Evolutionary conservation across 2,113 vertebrate genomes (phyloP), one percentile per base, ranked within the genome.

Genomic region (Cervus canadensis): DNA sequence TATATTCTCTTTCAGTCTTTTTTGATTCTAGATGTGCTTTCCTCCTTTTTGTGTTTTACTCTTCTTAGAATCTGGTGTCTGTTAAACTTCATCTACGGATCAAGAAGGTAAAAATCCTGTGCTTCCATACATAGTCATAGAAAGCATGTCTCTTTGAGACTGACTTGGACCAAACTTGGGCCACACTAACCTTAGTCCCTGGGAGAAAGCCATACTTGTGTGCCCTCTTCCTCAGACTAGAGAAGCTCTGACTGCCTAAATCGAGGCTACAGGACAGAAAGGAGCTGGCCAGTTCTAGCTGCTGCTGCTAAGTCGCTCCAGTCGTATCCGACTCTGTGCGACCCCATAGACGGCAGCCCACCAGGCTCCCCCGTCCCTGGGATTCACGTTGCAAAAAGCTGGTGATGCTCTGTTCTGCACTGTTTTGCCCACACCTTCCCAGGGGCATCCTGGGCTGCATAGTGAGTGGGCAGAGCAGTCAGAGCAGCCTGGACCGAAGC

Each of bases 1-100:
- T 30, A 40, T 4, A 76, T 76, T 94, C 59, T 97, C 76, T 97
- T 93, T 56, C 74, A 96, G 48, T 97, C 78, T 98, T 98, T 97
- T 98, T 98, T 98, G 86, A 97, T 98, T 99, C 98, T 99, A 99
- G 99, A 98, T 97, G 98, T 89, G 95, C 97, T 99, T 99, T 98
- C 98, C 95, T 99, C 97, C 99, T 98, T 84, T 98, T 97, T 98
- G 95, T 98, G 91, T 97, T 99, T 99, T 98, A 76, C 91, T 93
- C 92, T 97, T 98, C 98, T 98, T 98, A 99, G 95, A 97, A 92
- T 98, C 93, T 99, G 98, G 52, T 98, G 93, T 98, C 92, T 98
- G 6, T 98, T 98, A 97, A 76, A 97, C 85, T 98, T 98, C 98
- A 96, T 91, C 98, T 98, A 96, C 89, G 36, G 94, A 98, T 56